A percentile compares a stretch with the other conserved stretches of the same genome.
Evolutionary conservation across 2,888 invertebrate genomes (phyloP).

Genomic region (Fragum whitleyi): DNA sequence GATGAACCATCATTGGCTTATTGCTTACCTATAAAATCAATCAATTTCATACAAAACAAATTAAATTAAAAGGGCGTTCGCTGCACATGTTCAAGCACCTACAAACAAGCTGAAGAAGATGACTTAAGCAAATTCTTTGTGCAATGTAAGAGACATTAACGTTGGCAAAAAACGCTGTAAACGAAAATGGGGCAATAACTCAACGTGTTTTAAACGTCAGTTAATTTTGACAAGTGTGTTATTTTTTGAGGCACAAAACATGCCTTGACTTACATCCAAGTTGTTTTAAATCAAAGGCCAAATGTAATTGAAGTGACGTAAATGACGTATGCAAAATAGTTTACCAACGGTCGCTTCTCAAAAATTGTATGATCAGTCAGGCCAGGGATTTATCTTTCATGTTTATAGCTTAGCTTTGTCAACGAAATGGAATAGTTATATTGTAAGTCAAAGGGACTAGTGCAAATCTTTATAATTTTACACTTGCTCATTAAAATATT

Average conservation of each 20-base stretch:
- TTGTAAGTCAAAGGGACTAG: no score
- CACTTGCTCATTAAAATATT: no score
- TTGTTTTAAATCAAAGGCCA: constrained; percentile 22
- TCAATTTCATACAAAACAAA: no score
- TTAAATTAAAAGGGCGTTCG: no score
- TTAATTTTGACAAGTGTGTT: constrained; percentile 19
- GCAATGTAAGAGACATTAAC: constrained; percentile 1
- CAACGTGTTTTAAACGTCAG: constrained; percentile 14
- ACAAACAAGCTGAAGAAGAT: not conserved
- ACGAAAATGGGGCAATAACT: constrained; percentile 10
- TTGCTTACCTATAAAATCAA: no score
- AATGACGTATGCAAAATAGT: constrained; percentile 19
- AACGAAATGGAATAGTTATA: no score
- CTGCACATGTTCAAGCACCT: not conserved
- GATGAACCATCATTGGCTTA: no score
- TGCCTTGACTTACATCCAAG: constrained; percentile 14
- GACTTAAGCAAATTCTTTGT: constrained; percentile 4
- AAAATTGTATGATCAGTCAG: no score
- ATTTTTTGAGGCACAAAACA: constrained; percentile 12
- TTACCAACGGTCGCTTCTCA: not conserved
- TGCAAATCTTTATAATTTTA: no score
- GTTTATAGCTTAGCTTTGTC: no score
- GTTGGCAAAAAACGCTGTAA: not conserved
- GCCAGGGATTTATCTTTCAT: no score
- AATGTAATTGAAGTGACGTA: constrained; percentile 19